Evolutionary conservation across 2,797 vertebrate species (phyloP), one percentile per base, ranked within the genome.

Genomic region (Hydrocynus forskahlii): DNA sequence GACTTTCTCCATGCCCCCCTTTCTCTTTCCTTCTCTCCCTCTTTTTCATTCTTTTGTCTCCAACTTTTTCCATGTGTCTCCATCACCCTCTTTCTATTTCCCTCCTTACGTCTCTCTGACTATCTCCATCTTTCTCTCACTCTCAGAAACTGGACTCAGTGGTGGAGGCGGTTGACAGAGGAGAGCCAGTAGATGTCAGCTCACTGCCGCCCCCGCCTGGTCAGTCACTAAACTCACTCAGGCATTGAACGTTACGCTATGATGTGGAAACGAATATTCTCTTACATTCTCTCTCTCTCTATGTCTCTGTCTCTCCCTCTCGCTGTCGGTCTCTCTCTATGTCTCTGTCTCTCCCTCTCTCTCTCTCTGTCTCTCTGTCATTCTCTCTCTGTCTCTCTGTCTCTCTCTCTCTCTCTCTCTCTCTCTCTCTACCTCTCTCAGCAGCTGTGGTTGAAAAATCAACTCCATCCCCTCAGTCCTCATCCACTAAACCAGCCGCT

Each of bases 191-290:
- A 64, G 94, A 96, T 69, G 81, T 94, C 74, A 89, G 87, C 82
- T 89, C 81, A 17, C 88, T 97, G 57, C 96, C 96, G 0, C 95
- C 95, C 2, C 93, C 94, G 85, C 95, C 95, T 85, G 95, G 97
- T 97, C 69, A 88, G 90, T 90, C 17, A 4, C 29, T 6, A 13
- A 8, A 55, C 75, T 60, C 19, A 25, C 50, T 55, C 29, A 16
- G 14, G 43, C 9, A 13, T n/a, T n/a, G n/a, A n/a, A n/a, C n/a
- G n/a, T n/a, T n/a, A n/a, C n/a, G n/a, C n/a, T n/a, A n/a, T n/a
- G n/a, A 23, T 21, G 19, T 59, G 8, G 21, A 19, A 2, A 23
- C 5, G 57, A 7, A n/a, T 21, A n/a, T 19, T n/a, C 13, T n/a
- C 54, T n/a, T n/a, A 4, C 54, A 19, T n/a, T n/a, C n/a, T n/a